These are phyloP conservation scores for Stigmatopora nigra DNA, from an alignment of 2,113 vertebrate genomes.

Conservation along the genomic window DNA sequence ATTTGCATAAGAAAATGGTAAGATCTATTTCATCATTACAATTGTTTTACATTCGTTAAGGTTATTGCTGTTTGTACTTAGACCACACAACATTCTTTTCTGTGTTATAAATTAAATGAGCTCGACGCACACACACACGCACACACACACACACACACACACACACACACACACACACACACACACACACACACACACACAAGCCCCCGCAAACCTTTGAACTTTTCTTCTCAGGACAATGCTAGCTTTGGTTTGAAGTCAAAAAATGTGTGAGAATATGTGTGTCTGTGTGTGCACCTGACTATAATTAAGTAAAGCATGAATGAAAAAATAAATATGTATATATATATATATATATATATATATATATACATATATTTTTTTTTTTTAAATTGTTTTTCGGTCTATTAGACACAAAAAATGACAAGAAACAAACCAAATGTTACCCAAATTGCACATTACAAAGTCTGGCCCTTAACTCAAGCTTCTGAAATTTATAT, in stretches of 20 bases:
- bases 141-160: constrained; percentile 7
- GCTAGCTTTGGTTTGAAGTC: not conserved
- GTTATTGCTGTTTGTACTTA: constrained; percentile 16
- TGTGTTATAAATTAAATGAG: constrained; percentile 1
- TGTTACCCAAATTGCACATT: too few relatives aligned
- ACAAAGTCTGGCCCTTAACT: too few relatives aligned
- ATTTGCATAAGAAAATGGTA: not conserved
- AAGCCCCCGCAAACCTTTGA: not conserved
- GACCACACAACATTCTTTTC: constrained; percentile 1
- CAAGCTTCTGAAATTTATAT: too few relatives aligned
- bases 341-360: too few relatives aligned
- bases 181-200: constrained; percentile 1
- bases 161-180: constrained; percentile 12
- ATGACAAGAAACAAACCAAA: not conserved
- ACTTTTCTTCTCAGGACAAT: constrained; percentile 31
- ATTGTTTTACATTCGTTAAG: not conserved
- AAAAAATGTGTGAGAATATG: not conserved
- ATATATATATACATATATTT: too few relatives aligned
- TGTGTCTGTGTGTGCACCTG: not conserved
- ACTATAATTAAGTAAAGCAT: not conserved
- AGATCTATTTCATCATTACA: not conserved
- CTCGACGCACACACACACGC: not conserved
- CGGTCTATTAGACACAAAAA: not conserved
- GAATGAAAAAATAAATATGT: too few relatives aligned
- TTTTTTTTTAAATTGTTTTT: too few relatives aligned